Evolutionary conservation across 1,140 invertebrate species (phyloP), one percentile per base, ranked within the genome.

Genomic region (Berghia stephanieae): DNA sequence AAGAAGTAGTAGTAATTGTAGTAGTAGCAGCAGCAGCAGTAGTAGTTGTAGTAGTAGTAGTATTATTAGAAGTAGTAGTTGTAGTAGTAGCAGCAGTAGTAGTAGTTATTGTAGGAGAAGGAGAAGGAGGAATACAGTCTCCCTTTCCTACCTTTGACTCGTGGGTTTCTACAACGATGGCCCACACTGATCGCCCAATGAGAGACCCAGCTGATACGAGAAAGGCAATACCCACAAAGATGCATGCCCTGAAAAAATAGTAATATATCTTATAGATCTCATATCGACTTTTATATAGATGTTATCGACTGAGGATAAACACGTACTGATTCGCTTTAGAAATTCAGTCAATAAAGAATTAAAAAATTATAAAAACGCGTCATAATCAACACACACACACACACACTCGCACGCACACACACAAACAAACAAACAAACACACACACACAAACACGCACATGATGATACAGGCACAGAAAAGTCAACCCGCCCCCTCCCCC

Each of bases 171-270:
- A 49, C n/a, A 34, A 67, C 55, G n/a, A 80, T 77, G 44, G 75
- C 71, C 36, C 69, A 16, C 2, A 75, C 43, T 24, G 76, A 70
- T 46, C 78, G 78, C 42, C 46, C 69, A 10, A 68, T 66, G 16
- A 80, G 68, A 27, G 71, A 68, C 6, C 55, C 34, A 13, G 75
- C 79, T 34, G 79, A 77, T 16, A 78, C 42, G 10, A 81, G n/a
- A 46, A 78, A 81, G 13, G 78, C 43, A 1, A 38, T 13, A 1
- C 71, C 73, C 2, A 78, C 76, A 2, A 57, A 73, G 10, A 81
- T 75, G 55, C 77, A 81, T 0, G 79, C 79, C 42, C 79, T 81
- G 68, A 6, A 52, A 34, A 67, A 24, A n/a, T 2, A n/a, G 4
- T 73, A 24, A 5, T 16, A n/a, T 21, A 27, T 34, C 13, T 40